Conservation (phyloP, 2,113 vertebrate species). For the Macrotus californicus region DNA sequence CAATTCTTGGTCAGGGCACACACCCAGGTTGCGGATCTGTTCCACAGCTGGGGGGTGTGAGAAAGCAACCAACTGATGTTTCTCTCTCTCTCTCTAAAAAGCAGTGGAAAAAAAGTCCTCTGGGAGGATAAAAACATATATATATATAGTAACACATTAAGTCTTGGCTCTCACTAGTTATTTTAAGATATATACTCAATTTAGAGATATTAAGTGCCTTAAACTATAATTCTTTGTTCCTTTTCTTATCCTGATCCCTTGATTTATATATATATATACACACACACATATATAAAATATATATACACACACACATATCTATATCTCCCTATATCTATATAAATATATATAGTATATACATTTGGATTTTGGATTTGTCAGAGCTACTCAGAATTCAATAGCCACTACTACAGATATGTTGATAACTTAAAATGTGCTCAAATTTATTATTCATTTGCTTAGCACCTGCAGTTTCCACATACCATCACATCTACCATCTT, state of each 20-base stretch:
- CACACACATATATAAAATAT: background rate
- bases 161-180: background rate
- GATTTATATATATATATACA: background rate
- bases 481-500: background rate
- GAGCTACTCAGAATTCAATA: background rate
- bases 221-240: background rate
- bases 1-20: too few relatives aligned
- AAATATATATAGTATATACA: background rate
- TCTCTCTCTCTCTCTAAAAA: background rate
- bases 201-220: background rate
- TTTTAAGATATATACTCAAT: conserved; percentile 3
- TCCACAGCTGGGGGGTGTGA: too few relatives aligned
- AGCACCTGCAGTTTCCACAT: background rate
- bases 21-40: too few relatives aligned
- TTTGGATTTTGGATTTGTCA: conserved; percentile 7
- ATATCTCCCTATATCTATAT: too few relatives aligned
- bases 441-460: background rate
- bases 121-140: background rate
- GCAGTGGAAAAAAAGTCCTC: background rate
- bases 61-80: background rate
- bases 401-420: background rate
- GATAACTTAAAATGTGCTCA: conserved; percentile 14
- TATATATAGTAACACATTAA: background rate
- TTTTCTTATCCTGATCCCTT: background rate
- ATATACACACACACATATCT: background rate